Percentiles rank a stretch among this genome's conserved stretches.
Conservation (phyloP, 2,888 invertebrate species). For the Limenitis camilla region DNA sequence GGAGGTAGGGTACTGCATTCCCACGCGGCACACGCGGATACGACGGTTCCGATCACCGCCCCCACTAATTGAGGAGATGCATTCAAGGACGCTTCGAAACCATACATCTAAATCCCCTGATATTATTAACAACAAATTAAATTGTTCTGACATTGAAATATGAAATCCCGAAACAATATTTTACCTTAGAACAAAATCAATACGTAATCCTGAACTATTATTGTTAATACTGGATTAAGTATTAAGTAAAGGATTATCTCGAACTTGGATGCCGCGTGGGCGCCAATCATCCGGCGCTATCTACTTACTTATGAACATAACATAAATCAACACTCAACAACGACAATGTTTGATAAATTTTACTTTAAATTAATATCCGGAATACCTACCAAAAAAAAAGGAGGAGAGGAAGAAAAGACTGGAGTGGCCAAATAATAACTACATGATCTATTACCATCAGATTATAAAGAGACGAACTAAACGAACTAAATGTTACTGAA, state of each 20-base stretch:
- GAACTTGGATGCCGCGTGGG: slow-evolving; percentile 46
- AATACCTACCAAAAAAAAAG: too few species aligned
- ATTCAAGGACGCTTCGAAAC: slow-evolving; percentile 40
- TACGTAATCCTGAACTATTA: slow-evolving; percentile 14
- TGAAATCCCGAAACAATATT: not conserved
- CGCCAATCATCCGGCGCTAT: slow-evolving; percentile 53
- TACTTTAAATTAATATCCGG: too few species aligned
- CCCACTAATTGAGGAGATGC: slow-evolving; percentile 59
- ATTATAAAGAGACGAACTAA: too few species aligned
- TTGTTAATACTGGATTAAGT: slow-evolving; percentile 51
- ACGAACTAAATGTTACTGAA: too few species aligned
- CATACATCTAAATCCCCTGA: slow-evolving; percentile 10
- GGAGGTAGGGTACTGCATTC: slow-evolving; percentile 50
- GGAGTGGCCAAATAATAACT: too few species aligned
- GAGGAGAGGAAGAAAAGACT: too few species aligned
- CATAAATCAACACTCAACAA: slow-evolving; percentile 28
- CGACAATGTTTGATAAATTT: not conserved
- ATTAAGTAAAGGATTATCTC: slow-evolving; percentile 41
- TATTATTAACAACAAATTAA: not conserved
- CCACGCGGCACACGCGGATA: slow-evolving; percentile 58
- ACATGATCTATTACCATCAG: too few species aligned
- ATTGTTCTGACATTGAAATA: not conserved
- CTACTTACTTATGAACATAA: slow-evolving; percentile 40
- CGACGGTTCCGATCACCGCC: slow-evolving; percentile 64
- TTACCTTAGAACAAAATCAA: not conserved